Percentiles rank a stretch among this genome's conserved stretches.
Conservation (phyloP, 2,888 invertebrate genomes). For the Prenolepis imparis region DNA sequence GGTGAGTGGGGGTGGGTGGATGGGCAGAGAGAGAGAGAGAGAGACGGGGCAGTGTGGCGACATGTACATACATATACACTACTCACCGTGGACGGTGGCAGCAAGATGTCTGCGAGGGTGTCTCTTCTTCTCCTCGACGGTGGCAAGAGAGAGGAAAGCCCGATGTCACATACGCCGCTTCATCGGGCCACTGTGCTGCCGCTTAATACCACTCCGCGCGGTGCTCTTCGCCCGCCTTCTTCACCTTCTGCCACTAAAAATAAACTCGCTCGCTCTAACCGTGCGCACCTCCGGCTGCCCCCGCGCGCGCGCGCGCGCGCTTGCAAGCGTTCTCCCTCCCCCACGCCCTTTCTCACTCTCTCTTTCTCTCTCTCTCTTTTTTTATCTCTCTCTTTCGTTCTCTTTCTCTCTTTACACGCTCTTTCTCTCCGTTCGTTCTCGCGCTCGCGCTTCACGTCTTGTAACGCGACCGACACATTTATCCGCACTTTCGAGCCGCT, state of each 20-base stretch:
- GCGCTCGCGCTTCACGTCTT: conserved; percentile 79
- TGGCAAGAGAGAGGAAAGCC: conserved; percentile 75
- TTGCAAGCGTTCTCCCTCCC: conserved; percentile 17
- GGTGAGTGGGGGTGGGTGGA: conserved; percentile 35
- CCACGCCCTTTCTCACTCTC: background rate
- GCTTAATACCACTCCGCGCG: conserved; percentile 76
- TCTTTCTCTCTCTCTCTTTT: background rate
- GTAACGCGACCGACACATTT: conserved; percentile 83
- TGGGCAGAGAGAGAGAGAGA: no score
- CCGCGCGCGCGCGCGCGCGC: conserved; percentile 58
- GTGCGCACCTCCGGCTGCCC: conserved; percentile 66
- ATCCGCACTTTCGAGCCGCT: conserved; percentile 72
- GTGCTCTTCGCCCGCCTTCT: conserved; percentile 71
- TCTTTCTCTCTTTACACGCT: conserved; percentile 58
- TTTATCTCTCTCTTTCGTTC: conserved; percentile 39
- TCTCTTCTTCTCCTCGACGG: conserved; percentile 66
- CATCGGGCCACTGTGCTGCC: conserved; percentile 80
- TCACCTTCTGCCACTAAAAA: conserved; percentile 72
- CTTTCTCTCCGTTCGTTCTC: conserved; percentile 41
- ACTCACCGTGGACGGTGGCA: conserved; percentile 78
- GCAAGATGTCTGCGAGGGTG: conserved; percentile 72
- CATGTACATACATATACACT: conserved; percentile 37
- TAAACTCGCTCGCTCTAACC: conserved; percentile 72
- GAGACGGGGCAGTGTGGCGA: conserved; percentile 49
- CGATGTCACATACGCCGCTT: conserved; percentile 82